Evolutionary conservation across 2,888 invertebrate species (phyloP).

Genomic region (Acleris laterana): DNA sequence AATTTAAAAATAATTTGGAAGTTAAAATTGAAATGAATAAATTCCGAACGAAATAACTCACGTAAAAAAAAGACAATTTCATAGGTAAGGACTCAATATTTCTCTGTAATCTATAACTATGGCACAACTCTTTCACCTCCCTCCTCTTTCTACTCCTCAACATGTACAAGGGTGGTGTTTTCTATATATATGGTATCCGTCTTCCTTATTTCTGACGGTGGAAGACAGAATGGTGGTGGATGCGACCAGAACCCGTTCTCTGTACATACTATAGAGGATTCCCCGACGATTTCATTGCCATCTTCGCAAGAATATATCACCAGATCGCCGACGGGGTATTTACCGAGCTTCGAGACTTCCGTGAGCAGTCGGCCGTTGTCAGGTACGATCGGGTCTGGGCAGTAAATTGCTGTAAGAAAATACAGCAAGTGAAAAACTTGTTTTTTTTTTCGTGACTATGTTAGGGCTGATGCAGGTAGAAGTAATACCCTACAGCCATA

Average conservation of each 20-base stretch:
- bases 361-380: conserved; percentile 86
- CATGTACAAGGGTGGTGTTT: conserved; percentile 70
- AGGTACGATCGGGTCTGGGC: conserved; percentile 90
- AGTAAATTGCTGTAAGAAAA: conserved; percentile 88
- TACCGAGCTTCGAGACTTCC: conserved; percentile 71
- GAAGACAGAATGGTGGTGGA: conserved; percentile 91
- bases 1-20: no score
- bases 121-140: neutral
- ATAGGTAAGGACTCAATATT: no score
- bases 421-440: neutral
- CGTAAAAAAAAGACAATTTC: no score
- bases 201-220: conserved; percentile 62
- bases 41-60: no score
- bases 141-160: conserved; percentile 51
- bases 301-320: conserved; percentile 87
- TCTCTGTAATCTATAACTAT: no score
- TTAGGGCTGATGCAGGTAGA: no score
- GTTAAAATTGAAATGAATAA: no score
- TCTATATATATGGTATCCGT: conserved; percentile 71
- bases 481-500: no score
- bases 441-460: no score
- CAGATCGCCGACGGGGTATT: conserved; percentile 91
- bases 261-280: conserved; percentile 93
- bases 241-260: conserved; percentile 95
- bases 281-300: conserved; percentile 83